Percentiles rank a stretch among this genome's conserved stretches.
phyloP scores from a whole-genome alignment of 2,113 vertebrate genomes.

The Cryptomyrus ogoouensis region DNA sequence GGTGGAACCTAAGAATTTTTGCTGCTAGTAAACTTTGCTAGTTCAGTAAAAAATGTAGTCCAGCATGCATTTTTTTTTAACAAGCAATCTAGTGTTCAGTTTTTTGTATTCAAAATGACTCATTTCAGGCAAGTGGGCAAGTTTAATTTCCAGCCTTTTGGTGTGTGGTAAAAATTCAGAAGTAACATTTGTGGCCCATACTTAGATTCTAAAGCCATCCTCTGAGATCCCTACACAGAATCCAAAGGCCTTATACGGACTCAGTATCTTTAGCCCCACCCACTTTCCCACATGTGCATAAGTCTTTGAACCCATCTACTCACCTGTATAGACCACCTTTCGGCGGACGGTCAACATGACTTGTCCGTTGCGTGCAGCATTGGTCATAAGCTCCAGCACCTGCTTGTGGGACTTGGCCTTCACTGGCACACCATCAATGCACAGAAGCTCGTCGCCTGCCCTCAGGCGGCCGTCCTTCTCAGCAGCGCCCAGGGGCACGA shows the following conservation, averaged over 20 bases:
- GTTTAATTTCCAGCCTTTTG: background rate
- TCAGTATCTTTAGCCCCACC: background rate
- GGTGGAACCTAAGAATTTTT: background rate
- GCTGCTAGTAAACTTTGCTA: background rate
- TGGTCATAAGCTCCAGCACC: slow-evolving; percentile 93
- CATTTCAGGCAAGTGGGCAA: background rate
- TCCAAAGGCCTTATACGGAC: background rate
- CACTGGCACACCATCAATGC: slow-evolving; percentile 85
- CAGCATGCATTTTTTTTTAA: background rate
- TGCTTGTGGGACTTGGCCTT: slow-evolving; percentile 96
- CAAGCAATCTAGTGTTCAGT: background rate
- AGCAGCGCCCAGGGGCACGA: slow-evolving; percentile 86
- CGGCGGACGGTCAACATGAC: slow-evolving; percentile 87
- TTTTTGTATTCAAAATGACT: background rate
- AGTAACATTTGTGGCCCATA: background rate
- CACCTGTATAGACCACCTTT: slow-evolving; percentile 75
- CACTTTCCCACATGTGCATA: background rate
- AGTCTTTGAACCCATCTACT: slow-evolving; percentile 21
- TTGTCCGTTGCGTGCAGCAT: slow-evolving; percentile 88
- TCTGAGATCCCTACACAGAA: background rate
- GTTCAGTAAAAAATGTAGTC: background rate
- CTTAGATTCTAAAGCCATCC: background rate
- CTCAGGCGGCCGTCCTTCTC: slow-evolving; percentile 90
- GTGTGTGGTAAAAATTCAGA: background rate
- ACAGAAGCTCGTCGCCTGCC: slow-evolving; percentile 89